A percentile compares a stretch with the other conserved stretches of the same genome.
phyloP scores from a whole-genome alignment of 1,140 invertebrate species.

The Linepithema humile region DNA sequence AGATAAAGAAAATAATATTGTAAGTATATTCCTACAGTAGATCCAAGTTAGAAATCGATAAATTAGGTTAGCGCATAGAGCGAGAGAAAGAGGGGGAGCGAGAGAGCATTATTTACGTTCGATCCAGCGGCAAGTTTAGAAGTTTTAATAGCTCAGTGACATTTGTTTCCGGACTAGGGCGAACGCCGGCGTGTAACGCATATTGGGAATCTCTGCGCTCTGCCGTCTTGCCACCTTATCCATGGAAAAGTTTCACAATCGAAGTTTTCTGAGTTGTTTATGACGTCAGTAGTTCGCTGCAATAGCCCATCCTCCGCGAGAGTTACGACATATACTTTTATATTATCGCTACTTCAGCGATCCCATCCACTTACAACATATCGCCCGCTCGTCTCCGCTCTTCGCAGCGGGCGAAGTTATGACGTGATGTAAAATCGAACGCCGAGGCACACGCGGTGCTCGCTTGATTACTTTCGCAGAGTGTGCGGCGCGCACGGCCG shows the following conservation, averaged over 20 bases:
- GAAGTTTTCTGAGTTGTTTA: constrained; percentile 83
- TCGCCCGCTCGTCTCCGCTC: background rate
- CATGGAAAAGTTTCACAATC: constrained; percentile 82
- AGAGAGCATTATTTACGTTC: constrained; percentile 65
- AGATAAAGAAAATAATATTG: too few relatives aligned
- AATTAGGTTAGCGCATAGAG: constrained; percentile 24
- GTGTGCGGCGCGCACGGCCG: background rate
- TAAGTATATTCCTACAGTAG: too few relatives aligned
- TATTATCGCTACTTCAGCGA: constrained; percentile 60
- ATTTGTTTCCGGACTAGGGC: constrained; percentile 68
- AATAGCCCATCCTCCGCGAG: constrained; percentile 43
- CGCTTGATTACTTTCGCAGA: constrained; percentile 14
- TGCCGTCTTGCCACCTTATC: constrained; percentile 62
- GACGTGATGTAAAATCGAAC: background rate
- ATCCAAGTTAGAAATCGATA: constrained; percentile 46
- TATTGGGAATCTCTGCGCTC: constrained; percentile 53
- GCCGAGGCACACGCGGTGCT: background rate
- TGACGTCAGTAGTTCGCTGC: constrained; percentile 69
- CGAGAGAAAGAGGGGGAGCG: background rate
- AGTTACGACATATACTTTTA: constrained; percentile 61
- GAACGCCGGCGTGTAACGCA: constrained; percentile 51
- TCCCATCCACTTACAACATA: constrained; percentile 35
- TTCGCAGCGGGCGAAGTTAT: background rate
- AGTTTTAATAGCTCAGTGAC: constrained; percentile 78
- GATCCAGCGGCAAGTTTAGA: constrained; percentile 45